These are phyloP conservation scores for Cyrtonyx montezumae DNA, from an alignment of 2,113 vertebrate species.

Conservation along the genomic window DNA sequence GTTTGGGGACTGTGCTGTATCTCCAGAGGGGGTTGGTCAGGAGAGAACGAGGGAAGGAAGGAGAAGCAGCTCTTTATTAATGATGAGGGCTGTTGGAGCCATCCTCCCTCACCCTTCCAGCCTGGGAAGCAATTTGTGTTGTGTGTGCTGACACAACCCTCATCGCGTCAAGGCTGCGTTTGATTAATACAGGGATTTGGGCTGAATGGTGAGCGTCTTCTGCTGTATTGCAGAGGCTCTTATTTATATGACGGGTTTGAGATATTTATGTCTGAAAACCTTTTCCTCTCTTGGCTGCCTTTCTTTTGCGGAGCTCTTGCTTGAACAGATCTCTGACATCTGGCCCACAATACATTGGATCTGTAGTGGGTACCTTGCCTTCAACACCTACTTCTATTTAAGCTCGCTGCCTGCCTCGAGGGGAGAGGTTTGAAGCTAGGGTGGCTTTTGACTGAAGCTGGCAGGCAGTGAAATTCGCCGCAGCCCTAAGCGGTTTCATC, in stretches of 20 bases:
- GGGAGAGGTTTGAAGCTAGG: neutral
- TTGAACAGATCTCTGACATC: neutral
- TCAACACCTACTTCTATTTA: neutral
- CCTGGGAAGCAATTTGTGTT: neutral
- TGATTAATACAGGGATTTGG: neutral
- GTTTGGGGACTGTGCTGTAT: neutral
- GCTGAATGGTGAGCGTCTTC: neutral
- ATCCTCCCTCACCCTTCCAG: neutral
- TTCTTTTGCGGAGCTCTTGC: neutral
- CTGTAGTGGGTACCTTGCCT: neutral
- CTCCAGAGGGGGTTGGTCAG: neutral
- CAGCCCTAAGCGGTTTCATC: neutral
- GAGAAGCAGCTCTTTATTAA: neutral
- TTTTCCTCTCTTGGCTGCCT: neutral
- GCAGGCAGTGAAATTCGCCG: neutral
- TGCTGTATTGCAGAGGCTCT: neutral
- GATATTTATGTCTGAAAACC: neutral
- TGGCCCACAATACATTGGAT: accelerated
- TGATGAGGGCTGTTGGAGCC: neutral
- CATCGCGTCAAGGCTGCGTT: accelerated
- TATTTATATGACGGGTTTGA: neutral
- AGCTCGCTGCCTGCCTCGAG: neutral
- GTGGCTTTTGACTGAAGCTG: neutral
- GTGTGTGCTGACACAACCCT: neutral
- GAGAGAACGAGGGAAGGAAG: neutral